Conservation (phyloP, 2,797 vertebrate species). For the Prionace glauca region DNA sequence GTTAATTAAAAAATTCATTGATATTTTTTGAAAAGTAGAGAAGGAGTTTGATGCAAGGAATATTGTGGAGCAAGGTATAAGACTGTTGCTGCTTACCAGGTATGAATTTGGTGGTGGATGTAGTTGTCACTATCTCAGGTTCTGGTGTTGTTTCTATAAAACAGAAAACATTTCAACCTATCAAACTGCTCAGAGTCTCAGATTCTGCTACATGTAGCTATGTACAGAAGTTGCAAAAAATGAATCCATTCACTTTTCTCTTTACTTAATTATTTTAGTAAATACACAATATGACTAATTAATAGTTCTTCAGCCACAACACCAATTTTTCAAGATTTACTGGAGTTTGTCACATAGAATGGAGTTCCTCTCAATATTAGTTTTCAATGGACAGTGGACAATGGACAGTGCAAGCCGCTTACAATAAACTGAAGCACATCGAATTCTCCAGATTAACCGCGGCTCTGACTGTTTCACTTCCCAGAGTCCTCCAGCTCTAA, state of each 20-base stretch:
- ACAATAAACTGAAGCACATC: neutral
- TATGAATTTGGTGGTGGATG: too few relatives aligned
- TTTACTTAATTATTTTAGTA: neutral
- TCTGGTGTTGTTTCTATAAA: neutral
- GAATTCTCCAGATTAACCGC: neutral
- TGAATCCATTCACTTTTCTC: neutral
- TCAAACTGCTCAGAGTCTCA: neutral
- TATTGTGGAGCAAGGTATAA: neutral
- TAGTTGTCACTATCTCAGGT: neutral
- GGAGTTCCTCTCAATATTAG: neutral
- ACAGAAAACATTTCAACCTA: neutral
- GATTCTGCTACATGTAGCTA: neutral
- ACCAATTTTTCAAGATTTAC: neutral
- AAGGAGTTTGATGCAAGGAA: too few relatives aligned
- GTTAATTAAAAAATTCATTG: too few relatives aligned
- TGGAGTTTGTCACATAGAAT: neutral
- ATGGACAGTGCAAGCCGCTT: neutral
- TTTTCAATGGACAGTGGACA: neutral
- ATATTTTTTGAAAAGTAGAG: too few relatives aligned
- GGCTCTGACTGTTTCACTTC: neutral
- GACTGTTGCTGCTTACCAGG: neutral
- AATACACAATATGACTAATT: neutral
- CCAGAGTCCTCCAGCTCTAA: neutral
- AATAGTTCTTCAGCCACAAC: neutral
- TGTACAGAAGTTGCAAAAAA: neutral